Evolutionary conservation across 2,888 invertebrate species (phyloP).

Genomic region (Sinopyrophorus schimmeli): DNA sequence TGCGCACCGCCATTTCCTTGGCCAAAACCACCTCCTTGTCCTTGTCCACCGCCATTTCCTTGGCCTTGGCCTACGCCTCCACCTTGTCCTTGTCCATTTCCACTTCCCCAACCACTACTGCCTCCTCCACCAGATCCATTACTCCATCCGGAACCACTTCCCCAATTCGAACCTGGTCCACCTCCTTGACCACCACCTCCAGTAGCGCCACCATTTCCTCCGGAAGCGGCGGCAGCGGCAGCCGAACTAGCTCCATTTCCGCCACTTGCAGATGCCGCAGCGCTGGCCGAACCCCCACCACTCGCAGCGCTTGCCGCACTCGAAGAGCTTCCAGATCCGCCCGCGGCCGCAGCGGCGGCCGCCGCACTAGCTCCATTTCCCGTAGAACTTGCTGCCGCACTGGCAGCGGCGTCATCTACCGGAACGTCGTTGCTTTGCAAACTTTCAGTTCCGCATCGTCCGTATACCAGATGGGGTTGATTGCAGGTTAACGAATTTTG

Average conservation of each 20-base stretch:
- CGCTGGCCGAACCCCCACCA: neutral
- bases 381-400: neutral
- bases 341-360: neutral
- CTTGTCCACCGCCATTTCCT: neutral
- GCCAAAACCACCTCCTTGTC: slow-evolving; percentile 6
- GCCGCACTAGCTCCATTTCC: neutral
- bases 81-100: slow-evolving; percentile 2
- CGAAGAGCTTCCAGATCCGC: neutral
- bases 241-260: neutral
- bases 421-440: slow-evolving; percentile 7
- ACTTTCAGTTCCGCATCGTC: slow-evolving; percentile 28
- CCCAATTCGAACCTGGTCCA: neutral
- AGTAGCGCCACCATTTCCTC: slow-evolving; percentile 18
- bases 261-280: neutral
- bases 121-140: slow-evolving; percentile 17
- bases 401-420: neutral
- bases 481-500: slow-evolving; percentile 66
- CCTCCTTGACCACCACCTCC: slow-evolving; percentile 2
- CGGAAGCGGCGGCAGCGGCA: neutral
- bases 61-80: slow-evolving; percentile 12
- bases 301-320: neutral
- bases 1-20: slow-evolving; percentile 7
- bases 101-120: slow-evolving; percentile 1
- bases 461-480: slow-evolving; percentile 59
- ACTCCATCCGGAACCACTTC: slow-evolving; percentile 15